phyloP scores from a whole-genome alignment of 2,797 vertebrate genomes.

The Pseudochaenichthys georgianus region DNA sequence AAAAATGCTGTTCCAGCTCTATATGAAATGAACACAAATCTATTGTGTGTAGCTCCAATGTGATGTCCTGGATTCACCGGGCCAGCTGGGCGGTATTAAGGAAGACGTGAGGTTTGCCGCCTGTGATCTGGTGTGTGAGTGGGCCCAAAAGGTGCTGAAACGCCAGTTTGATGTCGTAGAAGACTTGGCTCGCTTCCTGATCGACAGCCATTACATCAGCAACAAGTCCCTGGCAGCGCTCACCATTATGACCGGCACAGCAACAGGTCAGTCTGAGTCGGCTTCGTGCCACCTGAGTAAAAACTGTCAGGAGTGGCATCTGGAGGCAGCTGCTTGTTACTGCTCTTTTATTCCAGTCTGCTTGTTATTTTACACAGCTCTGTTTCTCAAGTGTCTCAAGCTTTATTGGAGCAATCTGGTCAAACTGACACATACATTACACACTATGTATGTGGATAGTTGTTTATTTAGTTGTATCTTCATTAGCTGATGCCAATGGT shows the following conservation, averaged over 20 bases:
- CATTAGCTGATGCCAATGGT: no score
- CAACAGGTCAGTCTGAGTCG: conserved; percentile 86
- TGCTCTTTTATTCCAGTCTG: neutral
- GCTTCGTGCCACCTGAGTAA: neutral
- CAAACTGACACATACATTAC: neutral
- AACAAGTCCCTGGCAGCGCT: conserved; percentile 98
- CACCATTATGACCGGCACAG: conserved; percentile 93
- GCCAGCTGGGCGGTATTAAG: conserved; percentile 90
- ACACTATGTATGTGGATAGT: neutral
- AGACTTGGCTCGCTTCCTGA: conserved; percentile 96
- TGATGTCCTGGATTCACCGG: conserved; percentile 90
- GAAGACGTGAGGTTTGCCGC: conserved; percentile 95
- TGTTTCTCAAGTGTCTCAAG: neutral
- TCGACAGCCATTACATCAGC: conserved; percentile 98
- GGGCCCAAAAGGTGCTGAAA: conserved; percentile 99
- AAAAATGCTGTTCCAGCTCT: no score
- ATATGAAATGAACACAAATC: neutral
- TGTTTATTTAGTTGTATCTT: no score
- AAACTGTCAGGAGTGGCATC: conserved; percentile 58
- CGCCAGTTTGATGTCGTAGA: conserved; percentile 96
- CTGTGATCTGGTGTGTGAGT: conserved; percentile 97
- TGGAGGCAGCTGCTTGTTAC: conserved; percentile 59
- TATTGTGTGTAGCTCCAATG: conserved; percentile 78
- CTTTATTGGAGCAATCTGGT: neutral
- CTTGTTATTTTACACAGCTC: neutral